phyloP scores from a whole-genome alignment of 2,888 invertebrate species.

The Sarcophaga carnaria region DNA sequence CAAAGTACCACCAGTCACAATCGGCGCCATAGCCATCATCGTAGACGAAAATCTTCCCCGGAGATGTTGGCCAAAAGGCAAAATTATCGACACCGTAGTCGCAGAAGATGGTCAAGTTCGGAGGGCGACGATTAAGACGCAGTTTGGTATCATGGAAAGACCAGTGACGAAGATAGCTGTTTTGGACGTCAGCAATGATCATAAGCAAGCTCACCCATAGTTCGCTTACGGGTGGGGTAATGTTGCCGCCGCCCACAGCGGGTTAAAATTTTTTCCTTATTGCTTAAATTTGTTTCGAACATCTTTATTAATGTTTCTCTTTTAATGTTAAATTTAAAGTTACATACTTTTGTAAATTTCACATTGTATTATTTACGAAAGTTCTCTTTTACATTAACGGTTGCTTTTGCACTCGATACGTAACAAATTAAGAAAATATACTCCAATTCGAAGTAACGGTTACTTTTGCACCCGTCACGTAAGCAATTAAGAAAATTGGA shows the following conservation, averaged over 20 bases:
- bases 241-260: slow-evolving; percentile 1
- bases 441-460: too few species aligned
- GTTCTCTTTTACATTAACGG: too few species aligned
- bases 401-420: too few species aligned
- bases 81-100: slow-evolving; percentile 12
- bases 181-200: slow-evolving; percentile 18
- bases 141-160: slow-evolving; percentile 1
- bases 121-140: slow-evolving; percentile 5
- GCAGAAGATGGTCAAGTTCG: slow-evolving; percentile 25
- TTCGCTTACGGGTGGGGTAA: slow-evolving; percentile 26
- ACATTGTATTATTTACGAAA: too few species aligned
- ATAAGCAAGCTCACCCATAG: slow-evolving; percentile 4
- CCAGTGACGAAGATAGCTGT: slow-evolving; percentile 31
- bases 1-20: slow-evolving; percentile 41
- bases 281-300: background rate
- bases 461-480: too few species aligned
- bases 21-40: slow-evolving; percentile 60
- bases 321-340: too few species aligned
- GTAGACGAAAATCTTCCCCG: slow-evolving; percentile 57
- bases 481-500: too few species aligned
- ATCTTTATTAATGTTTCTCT: too few species aligned
- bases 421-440: too few species aligned
- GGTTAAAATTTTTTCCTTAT: background rate
- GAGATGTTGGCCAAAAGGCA: slow-evolving; percentile 59
- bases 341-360: too few species aligned